phyloP scores from a whole-genome alignment of 1,140 invertebrate genomes.

The Tetranychus cinnabarinus region DNA sequence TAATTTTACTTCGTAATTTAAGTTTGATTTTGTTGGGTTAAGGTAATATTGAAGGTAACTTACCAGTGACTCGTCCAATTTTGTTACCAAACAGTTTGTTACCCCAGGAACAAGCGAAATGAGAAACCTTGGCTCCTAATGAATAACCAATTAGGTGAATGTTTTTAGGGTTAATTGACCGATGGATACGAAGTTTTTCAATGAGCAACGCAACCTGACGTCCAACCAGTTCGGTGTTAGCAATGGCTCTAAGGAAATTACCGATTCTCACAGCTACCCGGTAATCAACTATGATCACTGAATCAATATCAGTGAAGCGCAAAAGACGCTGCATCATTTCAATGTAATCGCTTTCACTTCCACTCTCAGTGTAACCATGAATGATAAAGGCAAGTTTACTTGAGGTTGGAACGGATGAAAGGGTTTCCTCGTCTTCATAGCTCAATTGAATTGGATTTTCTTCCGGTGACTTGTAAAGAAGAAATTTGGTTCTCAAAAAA shows the following conservation, averaged over 20 bases:
- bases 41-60: background rate
- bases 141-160: slow-evolving; percentile 35
- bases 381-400: background rate
- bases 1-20: no score
- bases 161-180: slow-evolving; percentile 6
- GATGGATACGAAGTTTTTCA: slow-evolving; percentile 1
- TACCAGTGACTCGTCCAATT: background rate
- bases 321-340: background rate
- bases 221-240: slow-evolving; percentile 21
- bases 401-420: background rate
- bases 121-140: slow-evolving; percentile 33
- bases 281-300: background rate
- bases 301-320: background rate
- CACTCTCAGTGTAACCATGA: background rate
- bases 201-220: slow-evolving; percentile 17
- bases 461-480: no score
- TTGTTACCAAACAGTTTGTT: background rate
- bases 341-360: background rate
- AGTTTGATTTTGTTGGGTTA: no score
- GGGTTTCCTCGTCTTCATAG: no score
- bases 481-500: no score
- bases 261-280: background rate
- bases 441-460: no score
- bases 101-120: slow-evolving; percentile 24
- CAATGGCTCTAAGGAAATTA: background rate